Conservation (phyloP, 2,113 vertebrate species). For the Nettapus auritus region DNA sequence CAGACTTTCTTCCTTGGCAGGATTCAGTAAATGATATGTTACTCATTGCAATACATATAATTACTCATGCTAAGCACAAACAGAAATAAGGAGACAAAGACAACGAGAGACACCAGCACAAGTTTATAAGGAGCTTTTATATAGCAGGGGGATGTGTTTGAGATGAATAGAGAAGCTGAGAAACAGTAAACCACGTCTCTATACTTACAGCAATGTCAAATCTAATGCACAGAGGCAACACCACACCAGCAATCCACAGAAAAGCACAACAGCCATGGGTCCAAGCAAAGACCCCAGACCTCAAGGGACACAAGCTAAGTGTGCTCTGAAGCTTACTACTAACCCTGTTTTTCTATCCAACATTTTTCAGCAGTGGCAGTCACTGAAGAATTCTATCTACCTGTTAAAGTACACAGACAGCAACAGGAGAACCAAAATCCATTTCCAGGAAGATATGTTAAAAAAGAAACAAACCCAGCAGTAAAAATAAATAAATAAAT, state of each 20-base stretch:
- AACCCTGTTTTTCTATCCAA: background rate
- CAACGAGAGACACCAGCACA: background rate
- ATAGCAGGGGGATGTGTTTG: rapidly evolving
- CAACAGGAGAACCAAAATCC: background rate
- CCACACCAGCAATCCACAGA: background rate
- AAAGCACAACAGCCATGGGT: background rate
- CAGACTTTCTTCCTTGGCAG: background rate
- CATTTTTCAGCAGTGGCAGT: background rate
- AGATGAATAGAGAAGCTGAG: background rate
- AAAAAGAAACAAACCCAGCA: background rate
- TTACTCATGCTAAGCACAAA: background rate
- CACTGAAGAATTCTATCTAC: background rate
- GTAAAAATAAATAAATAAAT: background rate
- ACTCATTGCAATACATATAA: background rate
- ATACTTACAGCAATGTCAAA: background rate
- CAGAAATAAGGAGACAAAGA: background rate
- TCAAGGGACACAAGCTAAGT: background rate
- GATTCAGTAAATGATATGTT: background rate
- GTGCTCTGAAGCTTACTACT: background rate
- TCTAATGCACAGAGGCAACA: background rate
- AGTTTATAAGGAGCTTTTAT: background rate
- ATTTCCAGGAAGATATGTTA: background rate
- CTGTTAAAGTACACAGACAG: background rate
- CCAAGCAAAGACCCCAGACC: background rate
- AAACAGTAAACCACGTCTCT: background rate